A percentile compares a stretch with the other conserved stretches of the same genome.
phyloP scores from a whole-genome alignment of 2,888 invertebrate genomes.

The Protonemura montana region DNA sequence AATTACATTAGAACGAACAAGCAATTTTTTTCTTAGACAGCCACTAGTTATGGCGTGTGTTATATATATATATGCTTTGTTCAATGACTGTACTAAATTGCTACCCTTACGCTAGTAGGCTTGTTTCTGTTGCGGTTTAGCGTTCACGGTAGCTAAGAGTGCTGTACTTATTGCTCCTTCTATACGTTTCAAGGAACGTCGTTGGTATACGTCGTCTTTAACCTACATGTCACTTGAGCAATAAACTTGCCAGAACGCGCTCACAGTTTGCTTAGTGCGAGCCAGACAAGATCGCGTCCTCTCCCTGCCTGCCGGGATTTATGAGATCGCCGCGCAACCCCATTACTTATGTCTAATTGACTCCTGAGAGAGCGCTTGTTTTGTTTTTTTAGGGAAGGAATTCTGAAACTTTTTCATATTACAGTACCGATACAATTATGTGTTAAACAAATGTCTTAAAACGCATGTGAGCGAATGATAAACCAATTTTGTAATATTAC shows the following conservation, averaged over 20 bases:
- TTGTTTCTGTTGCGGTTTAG: neutral
- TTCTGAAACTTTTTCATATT: too few species aligned
- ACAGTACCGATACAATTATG: too few species aligned
- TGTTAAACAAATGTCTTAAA: too few species aligned
- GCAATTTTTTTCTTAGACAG: neutral
- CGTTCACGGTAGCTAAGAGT: neutral
- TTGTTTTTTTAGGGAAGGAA: neutral
- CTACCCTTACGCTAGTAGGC: neutral
- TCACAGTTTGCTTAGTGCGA: neutral
- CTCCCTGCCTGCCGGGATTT: neutral
- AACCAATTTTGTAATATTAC: too few species aligned
- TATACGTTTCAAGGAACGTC: neutral
- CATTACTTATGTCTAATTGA: neutral
- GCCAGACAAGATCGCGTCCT: neutral
- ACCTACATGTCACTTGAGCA: slow-evolving; percentile 2
- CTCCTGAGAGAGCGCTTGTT: neutral
- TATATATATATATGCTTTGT: neutral
- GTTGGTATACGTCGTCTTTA: neutral
- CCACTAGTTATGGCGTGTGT: neutral
- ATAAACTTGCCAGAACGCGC: neutral
- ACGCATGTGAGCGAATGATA: too few species aligned
- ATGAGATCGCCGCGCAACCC: neutral
- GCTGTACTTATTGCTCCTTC: neutral
- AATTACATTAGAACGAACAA: neutral
- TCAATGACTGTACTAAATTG: neutral